Conservation (phyloP, 2,888 invertebrate species). For the Carabus problematicus region DNA sequence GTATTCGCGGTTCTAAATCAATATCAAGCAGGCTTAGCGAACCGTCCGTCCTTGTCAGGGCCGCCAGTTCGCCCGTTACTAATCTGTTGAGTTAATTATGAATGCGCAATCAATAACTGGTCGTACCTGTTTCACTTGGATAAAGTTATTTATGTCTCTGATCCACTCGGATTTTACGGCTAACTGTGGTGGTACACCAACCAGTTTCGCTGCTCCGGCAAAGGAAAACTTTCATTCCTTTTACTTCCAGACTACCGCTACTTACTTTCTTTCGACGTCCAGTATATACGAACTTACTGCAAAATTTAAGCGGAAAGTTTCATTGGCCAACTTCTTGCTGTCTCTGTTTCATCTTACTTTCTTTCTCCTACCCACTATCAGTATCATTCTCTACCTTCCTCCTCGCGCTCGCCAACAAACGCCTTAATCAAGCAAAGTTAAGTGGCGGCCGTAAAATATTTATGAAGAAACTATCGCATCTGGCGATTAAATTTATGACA, state of each 20-base stretch:
- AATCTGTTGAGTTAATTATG: constrained; percentile 43
- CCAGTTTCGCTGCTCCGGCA: too few relatives aligned
- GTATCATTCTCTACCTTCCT: not conserved
- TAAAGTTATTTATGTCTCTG: constrained; percentile 49
- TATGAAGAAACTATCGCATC: constrained; percentile 40
- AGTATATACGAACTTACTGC: constrained; percentile 15
- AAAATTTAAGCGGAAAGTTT: constrained; percentile 39
- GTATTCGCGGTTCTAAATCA: constrained; percentile 38
- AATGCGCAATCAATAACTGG: constrained; percentile 48
- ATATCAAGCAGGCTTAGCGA: constrained; percentile 39
- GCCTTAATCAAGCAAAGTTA: constrained; percentile 37
- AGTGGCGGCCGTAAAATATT: constrained; percentile 38
- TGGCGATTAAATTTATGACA: constrained; percentile 34
- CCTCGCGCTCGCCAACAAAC: constrained; percentile 27
- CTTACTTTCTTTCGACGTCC: not conserved
- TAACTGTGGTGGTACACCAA: not conserved
- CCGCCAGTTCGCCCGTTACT: constrained; percentile 16
- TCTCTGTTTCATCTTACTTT: not conserved
- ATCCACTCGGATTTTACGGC: constrained; percentile 44
- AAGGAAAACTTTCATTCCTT: constrained; percentile 17
- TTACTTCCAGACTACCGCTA: constrained; percentile 19
- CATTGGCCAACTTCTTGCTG: constrained; percentile 22
- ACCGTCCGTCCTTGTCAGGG: constrained; percentile 7
- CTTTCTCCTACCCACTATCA: too few relatives aligned
- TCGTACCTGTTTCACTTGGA: constrained; percentile 47